Base-by-base conservation (phyloP, 2,797 vertebrate genomes). In the Luscinia luscinia region DNA sequence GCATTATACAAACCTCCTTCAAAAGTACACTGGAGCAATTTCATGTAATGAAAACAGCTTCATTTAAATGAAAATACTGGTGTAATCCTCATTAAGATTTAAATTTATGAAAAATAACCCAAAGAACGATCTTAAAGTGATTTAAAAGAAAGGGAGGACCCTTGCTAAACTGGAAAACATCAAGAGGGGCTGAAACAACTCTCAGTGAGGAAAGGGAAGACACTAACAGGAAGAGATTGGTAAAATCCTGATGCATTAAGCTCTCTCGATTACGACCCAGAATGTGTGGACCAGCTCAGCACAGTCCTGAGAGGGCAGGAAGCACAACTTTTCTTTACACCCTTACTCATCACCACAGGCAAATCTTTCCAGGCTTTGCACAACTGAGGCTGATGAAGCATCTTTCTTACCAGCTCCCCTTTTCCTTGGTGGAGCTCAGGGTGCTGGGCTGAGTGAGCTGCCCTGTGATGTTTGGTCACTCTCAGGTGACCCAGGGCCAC, bases 61-160 rank as follows among this genome's bases (percentile, higher is more conserved):
- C 18, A 84, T 73, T 88, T 84, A 84, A 91, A 76, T 66, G 26
- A 95, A 89, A 94, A 87, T 90, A 73, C 26, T 82, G 8, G 12
- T 64, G 11, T 40, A 87, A 69, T 84, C 84, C 45, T 66, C 48
- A 68, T 75, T 64, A 84, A 69, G 36, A 62, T 54, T 84, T 66
- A 78, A 49, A 78, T 88, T 78, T 66, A 64, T 68, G 43, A 75
- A 91, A 84, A 76, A 64, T 45, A 70, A 57, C 15, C 12, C 30
- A 54, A 89, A 72, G 3, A 64, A 69, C 1, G 0, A 66, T 72
- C 43, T 38, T 5, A 21, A 73, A 57, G 4, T 36, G 3, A 67
- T 64, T 72, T 66, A 54, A 62, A 90, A 80, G 32, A 61, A 58
- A 73, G 85, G 5, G 11, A 59, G 15, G 13, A 48, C 26, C 9